These are phyloP conservation scores for Rallus crepitans DNA, from an alignment of 2,797 vertebrate genomes.

Conservation along the genomic window DNA sequence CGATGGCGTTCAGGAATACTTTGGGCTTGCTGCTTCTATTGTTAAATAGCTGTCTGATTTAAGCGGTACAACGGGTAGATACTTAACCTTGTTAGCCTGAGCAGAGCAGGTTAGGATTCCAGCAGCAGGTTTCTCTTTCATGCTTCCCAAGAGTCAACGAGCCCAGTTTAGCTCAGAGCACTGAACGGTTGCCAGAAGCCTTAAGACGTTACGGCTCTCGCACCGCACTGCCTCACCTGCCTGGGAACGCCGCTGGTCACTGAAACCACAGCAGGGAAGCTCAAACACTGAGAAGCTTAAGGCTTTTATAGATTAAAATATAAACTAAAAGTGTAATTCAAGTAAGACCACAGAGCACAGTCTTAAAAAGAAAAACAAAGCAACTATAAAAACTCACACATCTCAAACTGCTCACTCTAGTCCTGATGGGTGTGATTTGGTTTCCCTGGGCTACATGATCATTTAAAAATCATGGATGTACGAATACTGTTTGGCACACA, in stretches of 20 bases:
- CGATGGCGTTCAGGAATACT: not conserved
- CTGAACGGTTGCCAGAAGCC: constrained; percentile 2
- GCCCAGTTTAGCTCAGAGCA: not conserved
- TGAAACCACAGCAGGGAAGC: constrained; percentile 27
- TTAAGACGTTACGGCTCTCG: constrained; percentile 11
- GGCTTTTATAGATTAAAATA: constrained; percentile 62
- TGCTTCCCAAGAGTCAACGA: constrained; percentile 60
- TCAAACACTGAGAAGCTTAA: constrained; percentile 61
- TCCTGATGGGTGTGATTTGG: constrained; percentile 29
- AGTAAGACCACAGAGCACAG: constrained; percentile 39
- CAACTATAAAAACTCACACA: constrained; percentile 5
- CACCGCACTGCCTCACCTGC: not conserved
- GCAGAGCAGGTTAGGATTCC: constrained; percentile 41
- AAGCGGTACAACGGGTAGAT: not conserved
- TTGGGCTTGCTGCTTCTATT: constrained; percentile 38
- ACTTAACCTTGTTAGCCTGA: constrained; percentile 39
- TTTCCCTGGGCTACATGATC: constrained; percentile 19
- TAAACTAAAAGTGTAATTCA: constrained; percentile 38
- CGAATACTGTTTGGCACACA: constrained; percentile 35
- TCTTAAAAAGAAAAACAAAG: constrained; percentile 32
- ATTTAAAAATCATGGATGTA: constrained; percentile 5
- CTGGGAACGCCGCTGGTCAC: not conserved
- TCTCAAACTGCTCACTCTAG: constrained; percentile 10
- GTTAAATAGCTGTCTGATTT: constrained; percentile 52
- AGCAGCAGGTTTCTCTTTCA: constrained; percentile 60